Evolutionary conservation across 2,888 invertebrate genomes (phyloP), one percentile per base, ranked within the genome.

Genomic region (Temnothorax rugatulus): DNA sequence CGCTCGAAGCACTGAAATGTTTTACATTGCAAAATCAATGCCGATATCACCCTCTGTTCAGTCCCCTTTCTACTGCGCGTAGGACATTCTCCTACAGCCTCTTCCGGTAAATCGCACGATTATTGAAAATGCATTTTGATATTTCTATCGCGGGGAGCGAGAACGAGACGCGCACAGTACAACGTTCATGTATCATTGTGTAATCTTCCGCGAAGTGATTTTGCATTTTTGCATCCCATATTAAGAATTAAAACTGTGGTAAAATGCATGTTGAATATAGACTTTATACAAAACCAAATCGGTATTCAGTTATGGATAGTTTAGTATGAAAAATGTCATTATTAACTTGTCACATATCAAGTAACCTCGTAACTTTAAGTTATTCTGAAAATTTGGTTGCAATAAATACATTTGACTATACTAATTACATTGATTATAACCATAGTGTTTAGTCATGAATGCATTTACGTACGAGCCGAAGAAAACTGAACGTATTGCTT

Each of bases 11-110:
- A 86, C 91, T 94, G 93, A 94, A 94, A 94, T 94, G 94, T 94
- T 95, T 94, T 94, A 94, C 94, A 95, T 94, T 94, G 94, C 91
- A 95, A 94, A 94, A 95, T 94, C 94, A 94, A 94, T 95, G 94
- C 90, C 86, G 89, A 87, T 88, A 91, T 92, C 91, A 89, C 88
- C 89, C 85, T 83, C 76, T 69, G 81, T 73, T 77, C 84, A 63
- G 59, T 63, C 75, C 74, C 63, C 68, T 25, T 64, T 29, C 50
- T 79, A 25, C 52, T 9, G 38, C 68, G 38, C 41, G 61, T 57
- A 59, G 38, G 47, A 66, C 69, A 47, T 71, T 82, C 38, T 59
- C 7, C 87, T 73, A 57, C 86, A 85, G 79, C 90, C 89, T 87
- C 89, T 93, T 93, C 91, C 92, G 88, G 86, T 93, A 93, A 93